These are phyloP conservation scores for Columba guinea DNA, from an alignment of 2,797 vertebrate species.

Conservation along the genomic window DNA sequence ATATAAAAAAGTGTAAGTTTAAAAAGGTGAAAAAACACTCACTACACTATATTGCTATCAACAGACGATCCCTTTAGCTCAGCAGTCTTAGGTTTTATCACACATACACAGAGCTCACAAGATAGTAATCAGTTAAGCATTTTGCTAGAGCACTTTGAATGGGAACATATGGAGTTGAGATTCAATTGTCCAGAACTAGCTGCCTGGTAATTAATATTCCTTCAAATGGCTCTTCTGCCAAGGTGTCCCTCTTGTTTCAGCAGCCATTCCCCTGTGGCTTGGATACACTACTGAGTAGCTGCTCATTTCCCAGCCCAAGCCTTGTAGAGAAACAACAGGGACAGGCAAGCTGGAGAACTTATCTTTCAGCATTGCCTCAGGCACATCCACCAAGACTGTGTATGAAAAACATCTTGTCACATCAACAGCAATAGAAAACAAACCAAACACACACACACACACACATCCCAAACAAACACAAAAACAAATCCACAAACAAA, in stretches of 20 bases:
- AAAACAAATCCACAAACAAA: too few relatives aligned
- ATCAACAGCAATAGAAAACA: not conserved
- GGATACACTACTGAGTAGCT: not conserved
- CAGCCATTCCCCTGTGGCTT: not conserved
- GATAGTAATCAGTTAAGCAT: slow-evolving; percentile 59
- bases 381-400: not conserved
- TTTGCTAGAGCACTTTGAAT: slow-evolving; percentile 61
- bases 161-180: slow-evolving; percentile 73
- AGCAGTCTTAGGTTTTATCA: slow-evolving; percentile 60
- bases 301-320: not conserved
- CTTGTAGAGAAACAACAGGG: not conserved
- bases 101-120: slow-evolving; percentile 38
- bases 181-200: slow-evolving; percentile 77
- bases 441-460: not conserved
- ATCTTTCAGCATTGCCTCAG: not conserved
- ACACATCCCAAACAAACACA: too few relatives aligned
- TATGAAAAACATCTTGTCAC: not conserved
- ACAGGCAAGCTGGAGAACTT: not conserved
- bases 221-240: slow-evolving; percentile 48
- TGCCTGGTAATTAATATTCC: slow-evolving; percentile 73
- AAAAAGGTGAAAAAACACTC: slow-evolving; percentile 29
- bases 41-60: slow-evolving; percentile 10
- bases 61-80: slow-evolving; percentile 45
- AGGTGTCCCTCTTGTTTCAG: slow-evolving; percentile 56
- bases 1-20: not conserved